Percentiles rank a stretch among this genome's conserved stretches.
Evolutionary conservation across 2,113 vertebrate species (phyloP).

Genomic region (Reinhardtius hippoglossoides): DNA sequence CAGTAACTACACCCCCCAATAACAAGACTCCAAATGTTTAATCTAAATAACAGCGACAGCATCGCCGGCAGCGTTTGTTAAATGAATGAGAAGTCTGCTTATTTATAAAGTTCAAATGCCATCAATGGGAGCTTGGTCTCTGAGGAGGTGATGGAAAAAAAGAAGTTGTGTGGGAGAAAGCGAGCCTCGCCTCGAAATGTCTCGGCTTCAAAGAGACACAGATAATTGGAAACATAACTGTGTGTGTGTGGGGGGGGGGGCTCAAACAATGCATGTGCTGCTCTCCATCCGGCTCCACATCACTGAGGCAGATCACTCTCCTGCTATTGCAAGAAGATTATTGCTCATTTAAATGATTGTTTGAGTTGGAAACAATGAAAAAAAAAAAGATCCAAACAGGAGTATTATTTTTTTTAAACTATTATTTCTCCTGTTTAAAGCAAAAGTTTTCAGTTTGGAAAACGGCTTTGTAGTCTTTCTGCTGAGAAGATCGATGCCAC

Average conservation of each 20-base stretch:
- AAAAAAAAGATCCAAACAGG: neutral
- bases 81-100: constrained; percentile 1
- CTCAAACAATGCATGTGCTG: neutral
- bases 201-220: constrained; percentile 55
- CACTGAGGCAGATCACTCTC: neutral
- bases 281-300: neutral
- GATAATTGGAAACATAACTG: constrained; percentile 63
- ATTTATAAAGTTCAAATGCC: constrained; percentile 15
- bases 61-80: neutral
- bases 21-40: neutral
- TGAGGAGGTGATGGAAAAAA: constrained; percentile 31
- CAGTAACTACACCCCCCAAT: neutral
- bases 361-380: neutral
- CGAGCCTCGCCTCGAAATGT: constrained; percentile 11
- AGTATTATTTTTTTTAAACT: too few relatives aligned
- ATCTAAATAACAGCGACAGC: neutral
- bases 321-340: neutral
- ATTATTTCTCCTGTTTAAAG: too few relatives aligned
- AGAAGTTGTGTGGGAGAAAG: constrained; percentile 27
- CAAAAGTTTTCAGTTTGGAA: too few relatives aligned
- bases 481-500: neutral
- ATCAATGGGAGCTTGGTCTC: constrained; percentile 21
- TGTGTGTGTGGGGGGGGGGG: neutral
- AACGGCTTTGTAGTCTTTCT: too few relatives aligned
- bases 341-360: neutral